A percentile compares a stretch with the other conserved stretches of the same genome.
Conservation (phyloP, 2,113 vertebrate species). For the Aplodontia rufa region DNA sequence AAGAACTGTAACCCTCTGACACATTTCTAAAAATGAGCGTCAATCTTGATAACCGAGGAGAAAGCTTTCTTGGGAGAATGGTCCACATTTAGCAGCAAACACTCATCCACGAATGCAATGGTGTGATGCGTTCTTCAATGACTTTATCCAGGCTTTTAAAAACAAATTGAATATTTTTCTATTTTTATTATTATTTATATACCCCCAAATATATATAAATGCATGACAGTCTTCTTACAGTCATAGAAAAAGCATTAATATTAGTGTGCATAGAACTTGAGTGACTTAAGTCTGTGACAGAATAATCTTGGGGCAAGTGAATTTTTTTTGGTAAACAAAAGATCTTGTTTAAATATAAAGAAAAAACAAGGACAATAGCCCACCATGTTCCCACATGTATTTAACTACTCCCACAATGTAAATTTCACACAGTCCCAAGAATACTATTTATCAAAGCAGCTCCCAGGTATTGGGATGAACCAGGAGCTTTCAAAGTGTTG, state of each 20-base stretch:
- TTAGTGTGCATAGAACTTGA: background rate
- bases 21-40: background rate
- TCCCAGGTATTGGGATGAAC: conserved; percentile 81
- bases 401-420: conserved; percentile 21
- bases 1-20: background rate
- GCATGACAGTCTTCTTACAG: background rate
- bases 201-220: background rate
- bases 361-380: conserved; percentile 29
- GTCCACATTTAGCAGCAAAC: background rate
- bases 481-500: conserved; percentile 80
- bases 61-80: background rate
- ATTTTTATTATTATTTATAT: background rate
- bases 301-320: conserved; percentile 1
- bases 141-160: background rate
- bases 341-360: conserved; percentile 51
- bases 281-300: background rate
- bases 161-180: background rate
- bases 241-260: background rate
- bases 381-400: conserved; percentile 25
- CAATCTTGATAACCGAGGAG: background rate
- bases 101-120: background rate
- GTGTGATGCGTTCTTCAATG: background rate
- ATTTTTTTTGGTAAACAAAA: conserved; percentile 45
- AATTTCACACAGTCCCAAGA: conserved; percentile 43
- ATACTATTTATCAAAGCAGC: conserved; percentile 50